Percentiles rank a stretch among this genome's conserved stretches.
phyloP scores from a whole-genome alignment of 2,113 vertebrate genomes.

The Syrrhaptes paradoxus region DNA sequence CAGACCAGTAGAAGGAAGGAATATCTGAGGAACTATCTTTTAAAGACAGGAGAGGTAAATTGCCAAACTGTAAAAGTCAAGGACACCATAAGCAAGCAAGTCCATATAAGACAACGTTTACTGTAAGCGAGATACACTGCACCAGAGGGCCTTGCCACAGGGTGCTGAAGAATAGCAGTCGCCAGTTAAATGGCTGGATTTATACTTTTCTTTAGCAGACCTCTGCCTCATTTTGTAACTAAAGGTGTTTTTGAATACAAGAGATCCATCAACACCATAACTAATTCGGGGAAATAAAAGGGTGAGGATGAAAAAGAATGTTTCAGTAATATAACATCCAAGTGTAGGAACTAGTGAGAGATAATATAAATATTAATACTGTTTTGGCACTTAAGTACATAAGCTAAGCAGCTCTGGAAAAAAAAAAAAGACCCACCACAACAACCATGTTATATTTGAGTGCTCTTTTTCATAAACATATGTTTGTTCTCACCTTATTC shows the following conservation, averaged over 20 bases:
- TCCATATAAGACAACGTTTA: rapidly evolving
- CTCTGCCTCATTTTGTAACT: background rate
- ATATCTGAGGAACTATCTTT: background rate
- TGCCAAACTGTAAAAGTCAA: background rate
- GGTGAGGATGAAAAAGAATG: background rate
- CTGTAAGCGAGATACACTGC: rapidly evolving
- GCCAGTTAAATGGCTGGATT: background rate
- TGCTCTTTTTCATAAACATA: background rate
- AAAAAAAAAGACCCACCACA: too few species aligned
- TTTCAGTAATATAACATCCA: background rate
- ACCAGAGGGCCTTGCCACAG: background rate
- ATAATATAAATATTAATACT: background rate
- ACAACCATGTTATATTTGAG: background rate
- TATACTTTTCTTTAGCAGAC: background rate
- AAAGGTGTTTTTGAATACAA: background rate
- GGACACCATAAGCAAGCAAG: background rate
- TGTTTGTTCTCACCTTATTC: background rate
- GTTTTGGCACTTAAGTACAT: background rate
- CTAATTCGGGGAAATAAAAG: background rate
- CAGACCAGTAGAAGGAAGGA: background rate
- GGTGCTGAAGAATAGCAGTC: background rate
- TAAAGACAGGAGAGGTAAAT: background rate
- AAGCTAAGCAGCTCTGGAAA: background rate
- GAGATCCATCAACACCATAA: background rate
- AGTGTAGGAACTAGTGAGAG: background rate